These are phyloP conservation scores for Triplophysa bombifrons DNA, from an alignment of 2,797 vertebrate genomes.

Conservation along the genomic window DNA sequence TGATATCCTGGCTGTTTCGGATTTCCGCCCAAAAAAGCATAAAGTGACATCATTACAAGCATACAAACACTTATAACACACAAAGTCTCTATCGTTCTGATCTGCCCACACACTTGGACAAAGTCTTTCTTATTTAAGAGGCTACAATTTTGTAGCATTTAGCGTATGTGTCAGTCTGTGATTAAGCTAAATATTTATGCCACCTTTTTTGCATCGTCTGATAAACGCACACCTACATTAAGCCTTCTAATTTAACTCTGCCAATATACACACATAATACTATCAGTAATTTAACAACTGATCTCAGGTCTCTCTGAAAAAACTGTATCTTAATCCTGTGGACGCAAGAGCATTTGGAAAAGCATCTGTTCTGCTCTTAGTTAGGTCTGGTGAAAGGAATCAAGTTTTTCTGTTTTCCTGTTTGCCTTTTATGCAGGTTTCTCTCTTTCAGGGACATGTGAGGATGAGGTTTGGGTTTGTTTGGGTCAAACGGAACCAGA, in stretches of 20 bases:
- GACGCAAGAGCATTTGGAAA: slow-evolving; percentile 35
- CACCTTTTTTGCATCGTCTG: not conserved
- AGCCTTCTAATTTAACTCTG: not conserved
- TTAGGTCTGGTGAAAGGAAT: slow-evolving; percentile 14
- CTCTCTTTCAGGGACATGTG: slow-evolving; percentile 6
- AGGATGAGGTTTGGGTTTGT: slow-evolving; percentile 22
- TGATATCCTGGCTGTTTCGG: not conserved
- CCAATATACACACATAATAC: slow-evolving; percentile 17
- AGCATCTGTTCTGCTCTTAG: slow-evolving; percentile 3
- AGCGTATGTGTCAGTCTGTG: not conserved
- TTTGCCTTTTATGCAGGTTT: not conserved
- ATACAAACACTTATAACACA: not conserved
- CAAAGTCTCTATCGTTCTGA: not conserved
- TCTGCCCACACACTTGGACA: not conserved
- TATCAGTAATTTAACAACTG: slow-evolving; percentile 17
- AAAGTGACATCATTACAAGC: not conserved
- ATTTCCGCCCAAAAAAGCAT: slow-evolving; percentile 7
- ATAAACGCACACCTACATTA: not conserved
- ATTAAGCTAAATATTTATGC: not conserved
- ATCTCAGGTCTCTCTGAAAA: not conserved
- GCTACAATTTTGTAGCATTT: not conserved
- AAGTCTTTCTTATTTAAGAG: not conserved
- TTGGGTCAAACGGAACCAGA: slow-evolving; percentile 48
- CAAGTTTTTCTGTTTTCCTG: slow-evolving; percentile 7
- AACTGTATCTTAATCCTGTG: slow-evolving; percentile 24